Conservation (phyloP, 1,140 invertebrate genomes). For the Cepaea nemoralis region DNA sequence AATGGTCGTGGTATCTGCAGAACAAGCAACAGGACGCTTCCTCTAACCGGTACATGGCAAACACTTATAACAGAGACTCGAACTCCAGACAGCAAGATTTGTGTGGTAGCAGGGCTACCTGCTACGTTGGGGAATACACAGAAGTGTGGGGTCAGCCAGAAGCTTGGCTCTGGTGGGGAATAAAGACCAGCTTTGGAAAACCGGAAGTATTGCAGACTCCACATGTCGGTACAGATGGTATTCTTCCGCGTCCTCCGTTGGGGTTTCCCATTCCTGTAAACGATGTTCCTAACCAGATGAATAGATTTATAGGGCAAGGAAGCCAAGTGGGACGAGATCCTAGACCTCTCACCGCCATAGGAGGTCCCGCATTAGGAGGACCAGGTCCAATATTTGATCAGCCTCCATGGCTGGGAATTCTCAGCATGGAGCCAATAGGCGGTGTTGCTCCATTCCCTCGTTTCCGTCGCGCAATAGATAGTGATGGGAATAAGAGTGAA, state of each 20-base stretch:
- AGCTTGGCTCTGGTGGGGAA: slow-evolving; percentile 30
- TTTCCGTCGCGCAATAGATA: background rate
- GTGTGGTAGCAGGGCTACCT: background rate
- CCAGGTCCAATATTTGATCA: background rate
- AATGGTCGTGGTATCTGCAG: slow-evolving; percentile 13
- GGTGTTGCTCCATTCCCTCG: background rate
- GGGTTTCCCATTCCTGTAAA: background rate
- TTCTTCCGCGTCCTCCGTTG: background rate
- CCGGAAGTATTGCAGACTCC: background rate
- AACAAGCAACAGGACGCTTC: background rate
- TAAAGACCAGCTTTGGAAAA: background rate
- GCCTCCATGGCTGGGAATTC: background rate
- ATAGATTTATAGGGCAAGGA: background rate
- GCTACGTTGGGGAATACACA: slow-evolving; percentile 29
- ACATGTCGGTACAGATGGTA: background rate
- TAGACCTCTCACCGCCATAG: background rate
- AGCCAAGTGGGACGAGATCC: background rate
- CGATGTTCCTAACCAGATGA: background rate
- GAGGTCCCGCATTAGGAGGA: background rate
- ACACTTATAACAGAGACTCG: no score
- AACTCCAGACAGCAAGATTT: background rate
- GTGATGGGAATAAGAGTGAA: background rate
- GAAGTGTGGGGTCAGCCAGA: slow-evolving; percentile 2
- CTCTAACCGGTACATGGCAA: background rate
- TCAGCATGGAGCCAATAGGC: background rate